These are phyloP conservation scores for Ictidomys tridecemlineatus DNA, from an alignment of 2,113 vertebrate genomes.

Conservation along the genomic window DNA sequence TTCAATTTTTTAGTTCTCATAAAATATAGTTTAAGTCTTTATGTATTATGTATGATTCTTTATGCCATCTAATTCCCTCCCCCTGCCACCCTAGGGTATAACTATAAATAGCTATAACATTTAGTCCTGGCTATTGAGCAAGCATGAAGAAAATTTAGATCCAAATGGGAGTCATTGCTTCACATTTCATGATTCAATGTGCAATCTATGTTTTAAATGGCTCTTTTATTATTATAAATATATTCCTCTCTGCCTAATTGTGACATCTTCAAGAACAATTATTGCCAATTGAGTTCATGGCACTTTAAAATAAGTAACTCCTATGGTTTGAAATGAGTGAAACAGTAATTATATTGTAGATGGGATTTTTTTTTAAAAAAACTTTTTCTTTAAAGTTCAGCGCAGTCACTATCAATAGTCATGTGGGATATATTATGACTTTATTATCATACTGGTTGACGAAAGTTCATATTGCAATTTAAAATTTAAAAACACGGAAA, in stretches of 20 bases:
- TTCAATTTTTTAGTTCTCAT: constrained; percentile 75
- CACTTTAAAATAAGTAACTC: constrained; percentile 73
- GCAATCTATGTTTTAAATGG: constrained; percentile 71
- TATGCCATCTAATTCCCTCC: constrained; percentile 76
- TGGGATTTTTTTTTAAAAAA: not conserved
- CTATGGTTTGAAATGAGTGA: constrained; percentile 66
- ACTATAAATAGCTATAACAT: constrained; percentile 81
- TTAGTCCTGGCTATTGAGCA: constrained; percentile 73
- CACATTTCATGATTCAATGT: constrained; percentile 75
- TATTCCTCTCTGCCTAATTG: constrained; percentile 70
- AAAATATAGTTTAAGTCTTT: constrained; percentile 75
- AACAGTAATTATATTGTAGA: constrained; percentile 64
- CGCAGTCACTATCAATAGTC: not conserved
- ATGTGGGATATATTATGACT: constrained; percentile 17
- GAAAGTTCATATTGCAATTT: constrained; percentile 71
- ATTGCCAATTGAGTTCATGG: constrained; percentile 58
- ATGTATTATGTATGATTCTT: constrained; percentile 73
- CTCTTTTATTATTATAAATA: constrained; percentile 76
- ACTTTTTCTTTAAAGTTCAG: constrained; percentile 63
- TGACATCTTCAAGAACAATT: constrained; percentile 76
- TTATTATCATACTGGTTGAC: constrained; percentile 57
- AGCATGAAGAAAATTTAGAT: constrained; percentile 78
- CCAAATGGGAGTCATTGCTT: constrained; percentile 75
- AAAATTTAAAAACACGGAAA: constrained; percentile 70
- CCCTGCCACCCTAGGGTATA: constrained; percentile 72